These are phyloP conservation scores for Caretta caretta DNA, from an alignment of 2,113 vertebrate genomes.

Conservation along the genomic window DNA sequence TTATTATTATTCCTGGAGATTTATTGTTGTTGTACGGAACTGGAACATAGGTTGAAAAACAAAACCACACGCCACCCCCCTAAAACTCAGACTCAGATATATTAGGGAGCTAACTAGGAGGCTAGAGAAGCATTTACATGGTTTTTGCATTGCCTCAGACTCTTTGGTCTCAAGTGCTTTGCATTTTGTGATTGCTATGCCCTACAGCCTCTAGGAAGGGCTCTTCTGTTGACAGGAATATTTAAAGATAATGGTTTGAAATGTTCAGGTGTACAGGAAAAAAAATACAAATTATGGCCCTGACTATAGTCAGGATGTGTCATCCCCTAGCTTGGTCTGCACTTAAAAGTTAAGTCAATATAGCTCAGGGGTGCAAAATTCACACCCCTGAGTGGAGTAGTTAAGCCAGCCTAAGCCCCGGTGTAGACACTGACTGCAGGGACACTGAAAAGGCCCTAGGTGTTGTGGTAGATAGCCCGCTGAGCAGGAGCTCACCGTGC, in stretches of 20 bases:
- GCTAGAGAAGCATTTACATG: not conserved
- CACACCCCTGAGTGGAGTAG: too few relatives aligned
- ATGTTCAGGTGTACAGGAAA: not conserved
- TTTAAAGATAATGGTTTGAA: not conserved
- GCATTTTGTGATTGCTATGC: not conserved
- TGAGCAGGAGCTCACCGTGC: not conserved
- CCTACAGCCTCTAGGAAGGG: not conserved
- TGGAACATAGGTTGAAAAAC: not conserved
- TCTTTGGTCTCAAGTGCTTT: accelerated
- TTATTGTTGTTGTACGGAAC: not conserved
- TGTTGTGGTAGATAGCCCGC: not conserved
- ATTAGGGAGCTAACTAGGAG: not conserved
- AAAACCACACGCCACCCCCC: accelerated
- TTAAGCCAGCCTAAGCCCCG: too few relatives aligned
- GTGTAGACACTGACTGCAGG: not conserved
- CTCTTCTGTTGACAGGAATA: not conserved
- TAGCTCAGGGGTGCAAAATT: too few relatives aligned
- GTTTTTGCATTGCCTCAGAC: accelerated
- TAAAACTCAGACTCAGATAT: accelerated
- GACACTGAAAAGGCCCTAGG: not conserved
- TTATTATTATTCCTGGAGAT: not conserved
- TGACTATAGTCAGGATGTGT: not conserved
- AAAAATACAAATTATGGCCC: accelerated
- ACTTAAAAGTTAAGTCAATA: too few relatives aligned
- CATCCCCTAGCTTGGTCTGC: too few relatives aligned